Conservation (phyloP, 23 tunicate species). For the Styela clava region DNA sequence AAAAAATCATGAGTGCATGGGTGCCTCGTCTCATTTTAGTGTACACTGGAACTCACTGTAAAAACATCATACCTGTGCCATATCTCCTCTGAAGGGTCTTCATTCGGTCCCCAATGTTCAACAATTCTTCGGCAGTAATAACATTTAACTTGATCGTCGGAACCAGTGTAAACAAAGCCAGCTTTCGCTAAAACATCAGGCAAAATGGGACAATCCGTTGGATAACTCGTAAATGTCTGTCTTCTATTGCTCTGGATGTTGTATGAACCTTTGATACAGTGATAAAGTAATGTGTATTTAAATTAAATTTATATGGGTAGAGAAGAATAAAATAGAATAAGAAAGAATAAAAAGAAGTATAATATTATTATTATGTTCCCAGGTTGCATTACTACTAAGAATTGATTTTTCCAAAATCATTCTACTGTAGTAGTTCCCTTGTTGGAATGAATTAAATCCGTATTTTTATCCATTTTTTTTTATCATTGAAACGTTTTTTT, state of each 20-base stretch:
- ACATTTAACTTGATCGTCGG: not conserved
- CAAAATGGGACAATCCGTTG: not conserved
- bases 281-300: not conserved
- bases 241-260: not conserved
- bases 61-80: not conserved
- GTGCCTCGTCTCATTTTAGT: not conserved
- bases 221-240: not conserved
- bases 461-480: no score
- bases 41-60: not conserved
- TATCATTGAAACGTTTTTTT: no score
- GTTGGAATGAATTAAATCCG: no score
- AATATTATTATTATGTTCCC: no score
- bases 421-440: no score
- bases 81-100: not conserved
- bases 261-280: not conserved
- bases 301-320: not conserved
- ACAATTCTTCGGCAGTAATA: not conserved
- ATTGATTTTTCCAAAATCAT: no score
- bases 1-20: not conserved
- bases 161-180: not conserved
- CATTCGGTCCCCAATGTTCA: not conserved
- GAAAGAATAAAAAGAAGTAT: not conserved
- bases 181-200: not conserved
- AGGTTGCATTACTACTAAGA: no score
- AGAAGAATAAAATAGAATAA: not conserved